Evolutionary conservation across 2,113 vertebrate species (phyloP), one percentile per base, ranked within the genome.

Genomic region (Corvus cornix): DNA sequence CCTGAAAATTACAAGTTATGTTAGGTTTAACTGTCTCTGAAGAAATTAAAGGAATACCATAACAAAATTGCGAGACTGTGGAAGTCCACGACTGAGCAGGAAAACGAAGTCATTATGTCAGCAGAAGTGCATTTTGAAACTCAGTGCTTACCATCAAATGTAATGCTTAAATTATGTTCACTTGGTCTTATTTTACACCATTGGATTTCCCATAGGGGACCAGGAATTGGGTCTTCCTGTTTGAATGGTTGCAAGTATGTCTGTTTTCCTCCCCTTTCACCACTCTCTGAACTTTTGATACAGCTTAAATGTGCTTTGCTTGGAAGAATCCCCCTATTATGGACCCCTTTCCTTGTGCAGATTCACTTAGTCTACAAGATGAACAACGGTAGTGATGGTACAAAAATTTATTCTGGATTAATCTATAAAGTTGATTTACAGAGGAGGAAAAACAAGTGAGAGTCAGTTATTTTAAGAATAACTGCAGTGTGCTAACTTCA

Each of bases 281-380:
- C 14, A 18, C 1, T 1, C 24, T 83, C 44, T 90, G 33, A 89
- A 60, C 30, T 91, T 55, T 2, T 10, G 31, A 68, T 95, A 67
- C 1, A 66, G 51, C 39, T 66, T 84, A 68, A 91, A 49, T 90
- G 41, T 78, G 41, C 28, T 94, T 79, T 89, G 11, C 49, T 60
- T 68, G 51, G 84, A 73, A 60, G 62, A 35, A 10, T 37, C 2
- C 23, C 46, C 6, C 22, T 64, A 16, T 79, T 85, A 58, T 70
- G 66, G 69, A 67, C 30, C 23, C 33, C 22, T 75, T 79, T 70
- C 59, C 59, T 87, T 89, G 28, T 58, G 49, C 74, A 67, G 56
- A 94, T 94, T 96, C 95, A 87, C 72, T 96, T 88, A 94, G 64
- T 55, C 44, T 89, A n/a, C 51, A 75, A 46, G 26, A 66, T 79